Evolutionary conservation across 2,797 vertebrate species (phyloP).

Genomic region (Squalus acanthias): DNA sequence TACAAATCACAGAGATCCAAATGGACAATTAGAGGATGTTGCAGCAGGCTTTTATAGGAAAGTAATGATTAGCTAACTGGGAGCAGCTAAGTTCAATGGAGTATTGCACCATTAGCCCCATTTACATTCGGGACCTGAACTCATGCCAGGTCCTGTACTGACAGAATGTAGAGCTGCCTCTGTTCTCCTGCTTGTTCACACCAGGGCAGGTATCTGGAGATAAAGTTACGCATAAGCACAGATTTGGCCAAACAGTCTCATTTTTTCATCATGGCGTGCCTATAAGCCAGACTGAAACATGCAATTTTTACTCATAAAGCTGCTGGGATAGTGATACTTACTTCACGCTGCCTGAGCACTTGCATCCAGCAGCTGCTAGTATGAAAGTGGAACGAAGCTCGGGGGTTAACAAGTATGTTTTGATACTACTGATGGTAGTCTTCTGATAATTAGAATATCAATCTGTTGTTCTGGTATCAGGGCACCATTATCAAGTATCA

Average conservation of each 20-base stretch:
- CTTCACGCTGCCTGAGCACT: neutral
- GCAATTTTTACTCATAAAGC: neutral
- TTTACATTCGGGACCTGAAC: slow-evolving; percentile 20
- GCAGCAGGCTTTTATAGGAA: slow-evolving; percentile 26
- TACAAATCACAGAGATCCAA: slow-evolving; percentile 19
- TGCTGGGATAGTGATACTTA: neutral
- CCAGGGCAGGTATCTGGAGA: neutral
- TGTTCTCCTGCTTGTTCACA: neutral
- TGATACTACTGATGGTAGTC: neutral
- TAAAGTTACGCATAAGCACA: neutral
- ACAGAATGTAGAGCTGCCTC: neutral
- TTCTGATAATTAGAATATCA: neutral
- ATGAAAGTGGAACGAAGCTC: neutral
- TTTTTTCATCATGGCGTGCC: neutral
- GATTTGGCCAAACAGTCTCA: neutral
- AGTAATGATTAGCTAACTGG: slow-evolving; percentile 28
- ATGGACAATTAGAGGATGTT: slow-evolving; percentile 21
- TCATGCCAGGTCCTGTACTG: slow-evolving; percentile 7
- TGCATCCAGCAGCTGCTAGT: neutral
- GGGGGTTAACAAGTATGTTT: neutral
- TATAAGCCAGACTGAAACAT: neutral
- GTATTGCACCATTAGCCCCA: slow-evolving; percentile 15
- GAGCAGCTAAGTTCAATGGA: slow-evolving; percentile 11
- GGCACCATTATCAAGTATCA: neutral
- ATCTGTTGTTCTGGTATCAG: neutral